Percentiles rank a stretch among this genome's conserved stretches.
Conservation (phyloP, 2,797 vertebrate genomes). For the Tapirus indicus region DNA sequence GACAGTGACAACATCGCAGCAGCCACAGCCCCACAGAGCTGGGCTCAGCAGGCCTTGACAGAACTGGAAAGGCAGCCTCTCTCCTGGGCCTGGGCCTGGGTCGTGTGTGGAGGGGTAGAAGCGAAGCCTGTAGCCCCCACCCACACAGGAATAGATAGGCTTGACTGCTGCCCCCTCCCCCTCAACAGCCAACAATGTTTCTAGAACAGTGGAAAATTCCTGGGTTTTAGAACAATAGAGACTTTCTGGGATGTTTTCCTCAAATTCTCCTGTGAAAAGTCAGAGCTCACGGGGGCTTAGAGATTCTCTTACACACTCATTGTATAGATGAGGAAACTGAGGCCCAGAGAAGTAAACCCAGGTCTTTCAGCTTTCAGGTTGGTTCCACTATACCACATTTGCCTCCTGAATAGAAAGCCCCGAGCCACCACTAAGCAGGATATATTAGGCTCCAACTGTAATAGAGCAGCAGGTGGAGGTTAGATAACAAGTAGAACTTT, state of each 20-base stretch:
- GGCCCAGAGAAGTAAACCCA: neutral
- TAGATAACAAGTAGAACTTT: conserved; percentile 50
- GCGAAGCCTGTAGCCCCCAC: neutral
- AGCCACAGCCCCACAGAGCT: conserved; percentile 45
- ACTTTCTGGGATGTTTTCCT: neutral
- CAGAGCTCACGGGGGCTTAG: neutral
- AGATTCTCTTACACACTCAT: neutral
- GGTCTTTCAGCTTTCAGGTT: neutral
- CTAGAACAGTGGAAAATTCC: neutral
- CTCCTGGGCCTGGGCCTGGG: neutral
- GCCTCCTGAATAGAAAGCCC: neutral
- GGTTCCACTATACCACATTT: neutral
- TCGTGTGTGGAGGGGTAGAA: neutral
- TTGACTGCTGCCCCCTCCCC: neutral
- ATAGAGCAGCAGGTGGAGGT: neutral
- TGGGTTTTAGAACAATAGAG: neutral
- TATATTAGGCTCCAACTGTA: neutral
- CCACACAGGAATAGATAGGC: neutral
- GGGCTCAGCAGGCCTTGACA: conserved; percentile 21
- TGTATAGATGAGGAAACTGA: neutral
- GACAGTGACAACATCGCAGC: conserved; percentile 27
- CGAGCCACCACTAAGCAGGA: neutral
- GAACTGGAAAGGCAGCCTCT: conserved; percentile 13
- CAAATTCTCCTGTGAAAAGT: neutral
- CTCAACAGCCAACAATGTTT: neutral